A percentile compares a stretch with the other conserved stretches of the same genome.
Evolutionary conservation across 2,113 vertebrate genomes (phyloP).

Genomic region (Talpa occidentalis): DNA sequence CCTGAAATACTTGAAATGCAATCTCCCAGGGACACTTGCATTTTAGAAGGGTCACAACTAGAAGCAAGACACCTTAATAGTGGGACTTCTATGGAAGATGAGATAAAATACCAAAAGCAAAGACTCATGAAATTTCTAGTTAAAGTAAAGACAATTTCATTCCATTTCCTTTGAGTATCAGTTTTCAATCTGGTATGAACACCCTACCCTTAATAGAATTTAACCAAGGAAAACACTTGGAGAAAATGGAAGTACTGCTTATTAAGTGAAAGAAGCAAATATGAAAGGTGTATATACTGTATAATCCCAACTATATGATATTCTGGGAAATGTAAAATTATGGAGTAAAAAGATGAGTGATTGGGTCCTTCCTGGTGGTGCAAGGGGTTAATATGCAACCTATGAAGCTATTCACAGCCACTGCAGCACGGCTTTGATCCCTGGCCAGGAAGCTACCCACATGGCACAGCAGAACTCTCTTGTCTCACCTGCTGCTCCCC

Average conservation of each 20-base stretch:
- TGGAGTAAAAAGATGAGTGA: not conserved
- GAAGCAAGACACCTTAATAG: not conserved
- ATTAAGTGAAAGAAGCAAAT: not conserved
- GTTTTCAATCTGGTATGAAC: not conserved
- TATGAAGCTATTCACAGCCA: too few species aligned
- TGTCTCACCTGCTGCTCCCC: too few species aligned
- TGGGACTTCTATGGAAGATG: not conserved
- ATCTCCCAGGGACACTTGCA: not conserved
- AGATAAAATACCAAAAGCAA: not conserved
- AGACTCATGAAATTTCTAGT: not conserved
- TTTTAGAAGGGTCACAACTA: constrained; percentile 33
- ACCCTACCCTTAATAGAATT: not conserved
- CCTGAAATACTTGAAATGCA: not conserved
- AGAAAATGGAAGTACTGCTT: not conserved
- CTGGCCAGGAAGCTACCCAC: too few species aligned
- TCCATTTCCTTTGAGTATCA: not conserved
- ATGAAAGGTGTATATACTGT: not conserved
- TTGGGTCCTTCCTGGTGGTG: too few species aligned
- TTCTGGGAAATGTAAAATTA: not conserved
- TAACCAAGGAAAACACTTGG: not conserved
- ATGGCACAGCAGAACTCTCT: too few species aligned
- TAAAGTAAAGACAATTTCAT: not conserved
- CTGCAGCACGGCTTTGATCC: too few species aligned
- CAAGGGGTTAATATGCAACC: too few species aligned
- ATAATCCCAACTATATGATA: not conserved